Evolutionary conservation across 2,797 vertebrate genomes (phyloP).

Genomic region (Myotis myotis): DNA sequence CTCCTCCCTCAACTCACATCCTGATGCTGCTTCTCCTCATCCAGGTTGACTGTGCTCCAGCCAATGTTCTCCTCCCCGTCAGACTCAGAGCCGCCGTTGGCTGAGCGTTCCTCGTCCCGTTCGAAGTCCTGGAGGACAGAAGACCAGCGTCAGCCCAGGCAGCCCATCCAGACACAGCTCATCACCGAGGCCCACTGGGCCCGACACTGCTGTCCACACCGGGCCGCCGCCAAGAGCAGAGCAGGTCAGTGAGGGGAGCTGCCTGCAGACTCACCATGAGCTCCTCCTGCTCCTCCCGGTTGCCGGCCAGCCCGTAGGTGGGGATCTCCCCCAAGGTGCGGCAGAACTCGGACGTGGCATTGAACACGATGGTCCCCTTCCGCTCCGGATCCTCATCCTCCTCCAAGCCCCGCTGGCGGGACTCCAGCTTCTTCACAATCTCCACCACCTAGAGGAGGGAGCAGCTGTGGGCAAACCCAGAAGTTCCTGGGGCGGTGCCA

Average conservation of each 20-base stretch:
- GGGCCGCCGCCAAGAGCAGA: not conserved
- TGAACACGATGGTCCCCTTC: slow-evolving; percentile 92
- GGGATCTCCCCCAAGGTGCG: slow-evolving; percentile 95
- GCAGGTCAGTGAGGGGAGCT: not conserved
- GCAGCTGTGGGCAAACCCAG: slow-evolving; percentile 55
- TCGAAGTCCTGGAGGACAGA: slow-evolving; percentile 88
- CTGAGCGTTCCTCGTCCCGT: slow-evolving; percentile 89
- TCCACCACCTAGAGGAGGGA: slow-evolving; percentile 83
- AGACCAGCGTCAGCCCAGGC: not conserved
- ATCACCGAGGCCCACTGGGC: accelerated
- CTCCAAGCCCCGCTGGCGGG: slow-evolving; percentile 72
- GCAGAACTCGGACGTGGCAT: slow-evolving; percentile 95
- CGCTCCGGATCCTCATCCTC: slow-evolving; percentile 87
- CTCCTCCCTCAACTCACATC: slow-evolving; percentile 82
- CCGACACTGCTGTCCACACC: not conserved
- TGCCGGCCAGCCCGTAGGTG: slow-evolving; percentile 94
- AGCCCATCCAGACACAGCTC: not conserved
- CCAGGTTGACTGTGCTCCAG: slow-evolving; percentile 95
- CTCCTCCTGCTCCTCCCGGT: slow-evolving; percentile 94
- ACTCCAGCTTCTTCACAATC: slow-evolving; percentile 82
- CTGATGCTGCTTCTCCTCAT: slow-evolving; percentile 91
- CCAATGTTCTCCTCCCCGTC: slow-evolving; percentile 93
- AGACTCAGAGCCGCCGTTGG: slow-evolving; percentile 88
- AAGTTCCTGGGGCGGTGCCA: slow-evolving; percentile 41
- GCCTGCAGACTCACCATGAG: slow-evolving; percentile 86